phyloP scores from a whole-genome alignment of 2,113 vertebrate genomes.

The Trinectes maculatus region DNA sequence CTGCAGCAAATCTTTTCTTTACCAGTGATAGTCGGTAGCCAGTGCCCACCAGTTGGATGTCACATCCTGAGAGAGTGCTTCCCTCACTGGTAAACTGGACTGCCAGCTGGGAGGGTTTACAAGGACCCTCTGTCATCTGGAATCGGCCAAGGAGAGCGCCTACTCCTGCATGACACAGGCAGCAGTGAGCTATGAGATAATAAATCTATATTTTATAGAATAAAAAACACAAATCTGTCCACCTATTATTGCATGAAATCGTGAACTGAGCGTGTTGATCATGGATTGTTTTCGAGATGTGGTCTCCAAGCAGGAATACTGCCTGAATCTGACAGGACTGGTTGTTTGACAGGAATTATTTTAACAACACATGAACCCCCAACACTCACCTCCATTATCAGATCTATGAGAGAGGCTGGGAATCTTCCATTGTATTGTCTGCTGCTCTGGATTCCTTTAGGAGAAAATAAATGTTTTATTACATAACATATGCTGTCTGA shows the following conservation, averaged over 20 bases:
- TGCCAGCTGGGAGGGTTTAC: slow-evolving; percentile 89
- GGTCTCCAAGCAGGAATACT: background rate
- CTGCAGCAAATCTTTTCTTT: slow-evolving; percentile 98
- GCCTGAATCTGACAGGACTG: background rate
- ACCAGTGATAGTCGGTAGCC: slow-evolving; percentile 96
- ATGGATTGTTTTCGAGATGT: background rate
- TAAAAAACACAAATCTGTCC: background rate
- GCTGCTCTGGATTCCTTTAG: slow-evolving; percentile 91
- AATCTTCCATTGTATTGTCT: slow-evolving; percentile 97
- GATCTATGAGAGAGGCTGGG: slow-evolving; percentile 96
- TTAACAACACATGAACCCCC: background rate
- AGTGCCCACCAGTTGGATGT: slow-evolving; percentile 93
- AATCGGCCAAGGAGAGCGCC: slow-evolving; percentile 95
- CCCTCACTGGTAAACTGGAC: slow-evolving; percentile 98
- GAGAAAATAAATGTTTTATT: slow-evolving; percentile 18
- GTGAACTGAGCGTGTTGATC: background rate
- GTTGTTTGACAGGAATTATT: background rate
- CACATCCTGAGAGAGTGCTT: slow-evolving; percentile 93
- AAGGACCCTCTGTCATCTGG: slow-evolving; percentile 90
- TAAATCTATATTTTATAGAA: background rate
- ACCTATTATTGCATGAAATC: too few species aligned
- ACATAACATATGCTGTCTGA: background rate
- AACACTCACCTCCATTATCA: slow-evolving; percentile 93
- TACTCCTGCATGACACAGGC: slow-evolving; percentile 83
- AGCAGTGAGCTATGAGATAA: background rate